A percentile compares a stretch with the other conserved stretches of the same genome.
Evolutionary conservation across 1,140 invertebrate species (phyloP).

Genomic region (Xylocopa sonorina): DNA sequence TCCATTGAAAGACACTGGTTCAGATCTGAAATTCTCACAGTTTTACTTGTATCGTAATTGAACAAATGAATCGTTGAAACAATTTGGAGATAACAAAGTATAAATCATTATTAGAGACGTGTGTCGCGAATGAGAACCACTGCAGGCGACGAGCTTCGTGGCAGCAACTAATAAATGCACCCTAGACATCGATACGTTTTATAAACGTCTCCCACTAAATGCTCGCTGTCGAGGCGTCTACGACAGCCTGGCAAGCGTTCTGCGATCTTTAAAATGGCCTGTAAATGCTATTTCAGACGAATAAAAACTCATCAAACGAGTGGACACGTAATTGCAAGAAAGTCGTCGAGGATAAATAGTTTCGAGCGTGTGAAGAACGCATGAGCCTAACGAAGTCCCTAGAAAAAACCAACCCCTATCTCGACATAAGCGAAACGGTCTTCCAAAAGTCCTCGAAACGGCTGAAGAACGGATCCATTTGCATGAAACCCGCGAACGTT

Average conservation of each 20-base stretch:
- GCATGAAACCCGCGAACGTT: not conserved
- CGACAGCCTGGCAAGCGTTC: not conserved
- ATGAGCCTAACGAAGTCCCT: not conserved
- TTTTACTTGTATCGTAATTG: not conserved
- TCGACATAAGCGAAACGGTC: not conserved
- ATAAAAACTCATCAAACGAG: not conserved
- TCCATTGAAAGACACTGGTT: slow-evolving; percentile 12
- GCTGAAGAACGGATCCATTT: not conserved
- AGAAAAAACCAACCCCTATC: not conserved
- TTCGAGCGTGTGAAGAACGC: not conserved
- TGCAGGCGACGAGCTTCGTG: slow-evolving; percentile 36
- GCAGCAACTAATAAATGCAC: slow-evolving; percentile 1
- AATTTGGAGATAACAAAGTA: not conserved
- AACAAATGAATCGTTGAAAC: not conserved
- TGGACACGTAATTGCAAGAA: not conserved
- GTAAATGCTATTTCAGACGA: no score
- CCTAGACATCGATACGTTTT: not conserved
- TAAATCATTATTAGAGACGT: not conserved
- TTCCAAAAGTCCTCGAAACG: not conserved
- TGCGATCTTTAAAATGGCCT: not conserved
- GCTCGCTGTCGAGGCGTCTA: not conserved
- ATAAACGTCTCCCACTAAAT: slow-evolving; percentile 1
- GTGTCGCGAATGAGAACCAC: slow-evolving; percentile 43
- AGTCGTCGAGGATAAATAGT: not conserved
- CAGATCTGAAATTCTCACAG: not conserved